These are phyloP conservation scores for Clistopyga incitator DNA, from an alignment of 2,888 invertebrate species.

Conservation along the genomic window DNA sequence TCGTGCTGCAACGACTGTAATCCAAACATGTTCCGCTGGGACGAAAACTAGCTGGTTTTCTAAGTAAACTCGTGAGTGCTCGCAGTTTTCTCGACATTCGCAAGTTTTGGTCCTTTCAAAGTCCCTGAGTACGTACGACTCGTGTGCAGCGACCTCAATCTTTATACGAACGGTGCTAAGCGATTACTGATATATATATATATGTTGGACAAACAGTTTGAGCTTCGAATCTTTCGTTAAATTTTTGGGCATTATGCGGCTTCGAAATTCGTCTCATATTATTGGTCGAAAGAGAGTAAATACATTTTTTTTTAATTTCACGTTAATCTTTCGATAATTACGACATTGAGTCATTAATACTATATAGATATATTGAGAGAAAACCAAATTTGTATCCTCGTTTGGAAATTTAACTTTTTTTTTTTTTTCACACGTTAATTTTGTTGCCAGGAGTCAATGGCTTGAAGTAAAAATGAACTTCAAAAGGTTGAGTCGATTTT, in stretches of 20 bases:
- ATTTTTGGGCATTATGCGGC: constrained; percentile 25
- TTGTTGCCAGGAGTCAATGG: no score
- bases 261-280: background rate
- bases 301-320: background rate
- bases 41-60: constrained; percentile 55
- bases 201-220: constrained; percentile 7
- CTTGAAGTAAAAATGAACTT: no score
- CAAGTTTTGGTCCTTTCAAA: constrained; percentile 48
- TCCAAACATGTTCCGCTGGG: constrained; percentile 48
- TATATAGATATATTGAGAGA: no score
- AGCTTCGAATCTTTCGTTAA: constrained; percentile 3
- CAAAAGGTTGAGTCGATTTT: no score
- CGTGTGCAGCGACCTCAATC: constrained; percentile 50
- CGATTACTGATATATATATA: constrained; percentile 23
- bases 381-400: no score
- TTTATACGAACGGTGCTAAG: constrained; percentile 23
- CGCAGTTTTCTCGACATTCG: constrained; percentile 22
- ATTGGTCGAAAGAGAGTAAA: background rate
- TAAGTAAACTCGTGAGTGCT: constrained; percentile 47
- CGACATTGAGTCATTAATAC: background rate
- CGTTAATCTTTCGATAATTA: background rate
- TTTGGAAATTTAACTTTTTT: no score
- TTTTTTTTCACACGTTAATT: no score
- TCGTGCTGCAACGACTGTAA: constrained; percentile 50
- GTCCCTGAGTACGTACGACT: constrained; percentile 25